phyloP scores from a whole-genome alignment of 2,888 invertebrate genomes.

The Megaustenia siamemsis region DNA sequence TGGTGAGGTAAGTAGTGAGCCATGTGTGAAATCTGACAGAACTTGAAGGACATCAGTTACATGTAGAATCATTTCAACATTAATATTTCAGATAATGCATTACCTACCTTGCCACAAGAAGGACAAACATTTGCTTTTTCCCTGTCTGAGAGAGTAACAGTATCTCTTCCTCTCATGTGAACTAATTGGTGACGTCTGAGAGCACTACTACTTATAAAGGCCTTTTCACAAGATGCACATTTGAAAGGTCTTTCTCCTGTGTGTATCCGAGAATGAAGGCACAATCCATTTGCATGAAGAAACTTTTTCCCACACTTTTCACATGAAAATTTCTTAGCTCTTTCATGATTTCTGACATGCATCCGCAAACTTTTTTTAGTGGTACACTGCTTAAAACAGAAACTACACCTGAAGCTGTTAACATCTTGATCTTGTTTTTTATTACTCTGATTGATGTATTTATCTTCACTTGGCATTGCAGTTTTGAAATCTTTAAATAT shows the following conservation, averaged over 20 bases:
- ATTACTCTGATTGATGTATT: background rate
- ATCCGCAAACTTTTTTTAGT: background rate
- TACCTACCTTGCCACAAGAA: conserved; percentile 32
- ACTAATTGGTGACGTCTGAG: conserved; percentile 11
- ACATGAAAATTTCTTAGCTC: conserved; percentile 22
- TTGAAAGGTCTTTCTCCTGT: conserved; percentile 29
- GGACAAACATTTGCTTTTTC: background rate
- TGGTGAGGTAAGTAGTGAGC: too few relatives aligned
- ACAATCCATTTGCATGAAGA: conserved; percentile 4
- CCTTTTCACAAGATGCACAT: conserved; percentile 9
- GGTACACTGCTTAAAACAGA: background rate
- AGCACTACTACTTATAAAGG: conserved; percentile 27
- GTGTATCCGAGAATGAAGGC: conserved; percentile 1
- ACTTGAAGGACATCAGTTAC: too few relatives aligned
- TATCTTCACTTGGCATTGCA: background rate
- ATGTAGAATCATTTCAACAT: too few relatives aligned
- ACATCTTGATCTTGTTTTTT: background rate
- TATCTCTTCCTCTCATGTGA: conserved; percentile 10
- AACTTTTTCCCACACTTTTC: conserved; percentile 10
- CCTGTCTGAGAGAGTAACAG: background rate
- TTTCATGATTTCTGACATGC: conserved; percentile 18
- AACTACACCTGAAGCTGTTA: background rate
- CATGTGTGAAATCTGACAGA: too few relatives aligned
- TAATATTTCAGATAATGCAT: too few relatives aligned
- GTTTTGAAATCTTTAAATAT: background rate